A percentile compares a stretch with the other conserved stretches of the same genome.
Conservation (phyloP, 92 coral and sea anemone species). For the Zoanthus sociatus region DNA sequence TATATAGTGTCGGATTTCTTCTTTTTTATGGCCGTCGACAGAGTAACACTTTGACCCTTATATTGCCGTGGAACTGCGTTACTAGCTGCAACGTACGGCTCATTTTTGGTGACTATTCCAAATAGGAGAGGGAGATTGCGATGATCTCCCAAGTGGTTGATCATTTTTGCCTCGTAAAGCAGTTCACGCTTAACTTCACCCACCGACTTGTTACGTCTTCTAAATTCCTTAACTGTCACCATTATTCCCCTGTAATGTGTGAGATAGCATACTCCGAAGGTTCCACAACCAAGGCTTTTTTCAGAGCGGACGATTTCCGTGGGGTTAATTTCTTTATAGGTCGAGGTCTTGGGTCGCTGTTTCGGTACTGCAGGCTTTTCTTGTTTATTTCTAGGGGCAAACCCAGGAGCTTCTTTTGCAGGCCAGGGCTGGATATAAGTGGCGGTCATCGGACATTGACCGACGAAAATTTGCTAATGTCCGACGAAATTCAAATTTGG, state of each 20-base stretch:
- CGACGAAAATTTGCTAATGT: too few relatives aligned
- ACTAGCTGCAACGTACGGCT: not conserved
- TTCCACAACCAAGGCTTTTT: conserved; percentile 23
- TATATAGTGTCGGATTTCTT: not conserved
- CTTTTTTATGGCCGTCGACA: not conserved
- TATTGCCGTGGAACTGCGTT: not conserved
- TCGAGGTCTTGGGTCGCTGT: not conserved
- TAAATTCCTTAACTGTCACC: not conserved
- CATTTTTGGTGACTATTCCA: not conserved
- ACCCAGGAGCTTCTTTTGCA: not conserved
- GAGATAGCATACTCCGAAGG: not conserved
- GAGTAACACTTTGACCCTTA: not conserved
- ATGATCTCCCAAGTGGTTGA: not conserved
- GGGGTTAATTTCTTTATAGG: not conserved
- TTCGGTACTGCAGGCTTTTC: not conserved
- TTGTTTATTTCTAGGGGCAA: not conserved
- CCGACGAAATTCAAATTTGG: too few relatives aligned
- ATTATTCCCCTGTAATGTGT: not conserved
- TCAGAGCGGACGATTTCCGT: not conserved
- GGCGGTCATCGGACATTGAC: too few relatives aligned
- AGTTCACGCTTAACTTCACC: not conserved
- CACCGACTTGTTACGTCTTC: not conserved
- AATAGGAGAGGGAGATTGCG: not conserved
- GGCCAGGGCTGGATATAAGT: too few relatives aligned
- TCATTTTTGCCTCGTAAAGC: not conserved